Conservation (phyloP, 2,888 invertebrate genomes). For the Lepidocyrtoides sp. region DNA sequence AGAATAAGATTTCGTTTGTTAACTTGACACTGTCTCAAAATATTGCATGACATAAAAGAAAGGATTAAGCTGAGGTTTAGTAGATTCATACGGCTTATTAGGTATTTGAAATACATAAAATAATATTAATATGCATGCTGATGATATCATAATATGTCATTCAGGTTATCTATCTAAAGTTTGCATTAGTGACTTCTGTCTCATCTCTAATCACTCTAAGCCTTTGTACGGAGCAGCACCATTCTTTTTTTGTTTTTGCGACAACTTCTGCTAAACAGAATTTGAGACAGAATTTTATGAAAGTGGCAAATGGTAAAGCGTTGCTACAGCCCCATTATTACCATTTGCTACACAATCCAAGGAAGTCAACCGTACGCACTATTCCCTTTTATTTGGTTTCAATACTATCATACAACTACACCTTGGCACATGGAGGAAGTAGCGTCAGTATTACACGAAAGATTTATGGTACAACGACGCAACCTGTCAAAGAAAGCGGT, state of each 20-base stretch:
- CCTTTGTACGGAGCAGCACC: too few species aligned
- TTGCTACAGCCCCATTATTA: too few species aligned
- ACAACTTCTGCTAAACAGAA: neutral
- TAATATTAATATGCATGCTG: neutral
- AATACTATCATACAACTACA: neutral
- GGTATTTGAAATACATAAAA: conserved; percentile 4
- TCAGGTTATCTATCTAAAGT: neutral
- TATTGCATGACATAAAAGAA: neutral
- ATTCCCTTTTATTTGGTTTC: too few species aligned
- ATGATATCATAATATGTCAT: neutral
- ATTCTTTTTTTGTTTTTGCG: conserved; percentile 31
- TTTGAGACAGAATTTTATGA: neutral
- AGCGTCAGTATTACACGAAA: conserved; percentile 19
- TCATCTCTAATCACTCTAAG: conserved; percentile 18
- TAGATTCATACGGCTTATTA: neutral
- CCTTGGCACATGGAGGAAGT: neutral
- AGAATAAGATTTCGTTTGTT: neutral
- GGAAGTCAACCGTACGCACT: too few species aligned
- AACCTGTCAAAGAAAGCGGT: conserved; percentile 46
- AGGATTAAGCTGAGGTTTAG: conserved; percentile 11
- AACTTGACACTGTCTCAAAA: neutral
- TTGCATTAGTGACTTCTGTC: conserved; percentile 15
- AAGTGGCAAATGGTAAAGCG: neutral
- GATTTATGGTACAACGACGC: conserved; percentile 58
- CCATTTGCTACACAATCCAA: too few species aligned